Evolutionary conservation across 2,888 invertebrate species (phyloP), one percentile per base, ranked within the genome.

Genomic region (Epicampocera succincta): DNA sequence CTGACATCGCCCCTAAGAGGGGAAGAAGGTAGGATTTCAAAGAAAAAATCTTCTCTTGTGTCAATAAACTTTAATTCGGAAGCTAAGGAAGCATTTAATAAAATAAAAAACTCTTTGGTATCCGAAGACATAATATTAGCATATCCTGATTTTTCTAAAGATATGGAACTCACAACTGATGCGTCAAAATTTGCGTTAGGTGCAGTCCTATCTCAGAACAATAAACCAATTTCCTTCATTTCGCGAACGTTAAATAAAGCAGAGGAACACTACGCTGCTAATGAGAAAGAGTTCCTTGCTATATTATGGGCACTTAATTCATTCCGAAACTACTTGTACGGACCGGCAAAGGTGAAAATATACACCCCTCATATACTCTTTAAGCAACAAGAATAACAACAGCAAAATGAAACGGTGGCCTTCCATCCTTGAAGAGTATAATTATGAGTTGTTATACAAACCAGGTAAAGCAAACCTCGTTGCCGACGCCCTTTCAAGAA

Each of bases 401-500:
- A 29, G 12, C 29, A 56, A 56, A 12, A 68, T 56, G 29, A 44
- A 56, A 13, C 17, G 44, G 9, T 29, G 15, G 56, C 56, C 8
- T 60, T 60, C 5, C 69, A 78, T 46, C 61, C 74, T 81, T 4
- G 80, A 80, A 15, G 71, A 50, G 12, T 50, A 19, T 12, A 52
- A 52, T 12, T 48, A 48, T 19, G 48, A 48, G 17, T 19, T 48
- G 19, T 17, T 48, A 48, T 48, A 48, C 48, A 48, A 48, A 17
- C 48, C 48, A 48, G 48, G 48, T 2, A 48, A 48, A 17, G 48
- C 48, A 15, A 76, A 81, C 50, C 46, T 65, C 1, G 80, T 81
- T 9, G 80, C 72, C 1, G 80, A 77, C 50, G 69, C 77, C 73
- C 29, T 78, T 11, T 78, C 78, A 0, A 77, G 77, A 40, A 69